Percentiles rank a stretch among this genome's conserved stretches.
Conservation (phyloP, 2,113 vertebrate genomes). For the Micronisus gabar region DNA sequence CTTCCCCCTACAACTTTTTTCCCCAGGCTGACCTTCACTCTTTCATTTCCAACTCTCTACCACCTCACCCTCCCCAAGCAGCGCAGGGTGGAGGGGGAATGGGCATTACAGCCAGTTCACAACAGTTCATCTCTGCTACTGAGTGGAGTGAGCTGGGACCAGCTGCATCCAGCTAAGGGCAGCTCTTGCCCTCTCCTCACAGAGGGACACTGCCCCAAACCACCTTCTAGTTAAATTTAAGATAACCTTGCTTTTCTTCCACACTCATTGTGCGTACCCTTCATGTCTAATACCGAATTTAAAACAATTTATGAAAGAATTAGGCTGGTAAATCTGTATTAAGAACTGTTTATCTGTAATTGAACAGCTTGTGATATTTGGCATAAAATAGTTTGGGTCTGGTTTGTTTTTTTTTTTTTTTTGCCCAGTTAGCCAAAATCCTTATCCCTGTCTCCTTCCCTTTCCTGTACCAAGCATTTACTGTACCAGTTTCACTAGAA, state of each 20-base stretch:
- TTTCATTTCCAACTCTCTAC: background rate
- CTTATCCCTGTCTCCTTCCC: background rate
- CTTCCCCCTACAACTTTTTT: background rate
- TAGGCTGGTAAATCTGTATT: background rate
- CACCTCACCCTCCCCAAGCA: accelerated
- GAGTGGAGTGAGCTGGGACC: background rate
- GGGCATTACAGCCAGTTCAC: background rate
- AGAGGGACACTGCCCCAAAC: background rate
- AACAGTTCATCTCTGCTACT: background rate
- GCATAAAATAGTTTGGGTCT: background rate
- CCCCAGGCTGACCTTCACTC: background rate
- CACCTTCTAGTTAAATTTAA: background rate
- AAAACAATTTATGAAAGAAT: background rate
- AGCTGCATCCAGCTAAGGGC: accelerated
- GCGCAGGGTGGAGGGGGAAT: background rate
- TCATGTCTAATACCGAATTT: background rate
- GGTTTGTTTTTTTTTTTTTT: too few species aligned
- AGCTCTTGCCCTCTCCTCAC: background rate
- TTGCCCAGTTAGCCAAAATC: background rate
- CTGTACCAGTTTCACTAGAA: background rate
- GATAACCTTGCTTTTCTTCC: background rate
- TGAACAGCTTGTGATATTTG: background rate
- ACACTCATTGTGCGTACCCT: background rate
- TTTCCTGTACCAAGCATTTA: background rate
- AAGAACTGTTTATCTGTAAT: background rate